A percentile compares a stretch with the other conserved stretches of the same genome.
phyloP scores from a whole-genome alignment of 2,888 invertebrate genomes.

The Rhingia rostrata region DNA sequence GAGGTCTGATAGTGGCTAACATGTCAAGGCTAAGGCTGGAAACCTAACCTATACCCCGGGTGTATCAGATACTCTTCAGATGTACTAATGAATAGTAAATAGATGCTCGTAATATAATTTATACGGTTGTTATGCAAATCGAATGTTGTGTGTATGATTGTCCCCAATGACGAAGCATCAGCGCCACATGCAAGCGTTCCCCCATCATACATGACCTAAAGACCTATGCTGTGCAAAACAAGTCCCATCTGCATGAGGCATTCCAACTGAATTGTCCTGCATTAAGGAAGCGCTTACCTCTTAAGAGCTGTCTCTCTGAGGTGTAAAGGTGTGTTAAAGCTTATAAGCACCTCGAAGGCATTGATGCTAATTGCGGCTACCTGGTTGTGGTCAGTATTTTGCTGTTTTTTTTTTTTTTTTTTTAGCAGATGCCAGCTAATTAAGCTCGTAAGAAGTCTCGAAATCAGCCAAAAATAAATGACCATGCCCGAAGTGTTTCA shows the following conservation, averaged over 20 bases:
- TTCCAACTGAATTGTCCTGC: neutral
- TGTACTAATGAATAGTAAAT: conserved; percentile 5
- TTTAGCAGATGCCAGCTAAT: conserved; percentile 16
- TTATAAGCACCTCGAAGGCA: neutral
- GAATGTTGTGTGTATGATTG: neutral
- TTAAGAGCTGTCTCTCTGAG: conserved; percentile 24
- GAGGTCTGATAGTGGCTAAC: conserved; percentile 32
- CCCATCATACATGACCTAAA: conserved; percentile 26
- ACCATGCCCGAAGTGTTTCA: neutral
- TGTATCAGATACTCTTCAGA: neutral
- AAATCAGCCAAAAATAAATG: conserved; percentile 31
- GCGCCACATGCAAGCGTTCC: neutral
- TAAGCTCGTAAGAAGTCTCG: conserved; percentile 6
- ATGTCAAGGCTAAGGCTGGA: conserved; percentile 59
- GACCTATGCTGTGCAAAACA: conserved; percentile 3
- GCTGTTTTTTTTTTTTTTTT: no score
- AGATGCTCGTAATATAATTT: conserved; percentile 15
- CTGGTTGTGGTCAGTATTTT: neutral
- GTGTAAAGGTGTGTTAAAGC: conserved; percentile 43
- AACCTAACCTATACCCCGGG: neutral
- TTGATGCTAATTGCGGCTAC: neutral
- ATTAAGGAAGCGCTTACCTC: no score
- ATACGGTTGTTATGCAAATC: conserved; percentile 43
- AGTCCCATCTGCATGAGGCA: conserved; percentile 16
- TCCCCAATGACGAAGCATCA: neutral